phyloP scores from a whole-genome alignment of 1,140 invertebrate species.

The Drosophila cardini region DNA sequence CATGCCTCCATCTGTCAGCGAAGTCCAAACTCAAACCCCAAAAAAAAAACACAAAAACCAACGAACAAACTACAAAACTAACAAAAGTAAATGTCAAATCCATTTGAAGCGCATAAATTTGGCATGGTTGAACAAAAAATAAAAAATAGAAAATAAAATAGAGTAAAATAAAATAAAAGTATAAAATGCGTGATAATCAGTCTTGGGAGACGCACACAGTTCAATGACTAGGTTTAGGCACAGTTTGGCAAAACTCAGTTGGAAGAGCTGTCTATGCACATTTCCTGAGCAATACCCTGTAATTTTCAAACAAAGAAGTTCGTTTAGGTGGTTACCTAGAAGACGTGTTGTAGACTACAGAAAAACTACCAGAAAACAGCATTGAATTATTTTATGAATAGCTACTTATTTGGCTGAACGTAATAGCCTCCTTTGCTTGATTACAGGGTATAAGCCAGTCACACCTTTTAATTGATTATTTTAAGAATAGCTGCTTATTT shows the following conservation, averaged over 20 bases:
- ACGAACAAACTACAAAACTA: conserved; percentile 8
- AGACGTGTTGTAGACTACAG: too few species aligned
- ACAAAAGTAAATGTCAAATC: conserved; percentile 60
- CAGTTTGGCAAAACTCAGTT: conserved; percentile 14
- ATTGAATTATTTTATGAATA: background rate
- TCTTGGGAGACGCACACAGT: conserved; percentile 35
- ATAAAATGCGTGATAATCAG: conserved; percentile 54
- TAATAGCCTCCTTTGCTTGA: background rate
- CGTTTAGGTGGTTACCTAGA: background rate
- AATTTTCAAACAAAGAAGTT: too few species aligned
- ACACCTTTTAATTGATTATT: too few species aligned
- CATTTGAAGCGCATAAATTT: conserved; percentile 66
- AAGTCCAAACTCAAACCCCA: conserved; percentile 6
- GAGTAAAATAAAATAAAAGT: too few species aligned
- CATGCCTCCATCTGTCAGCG: conserved; percentile 56
- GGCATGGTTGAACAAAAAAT: conserved; percentile 14
- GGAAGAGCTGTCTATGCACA: background rate
- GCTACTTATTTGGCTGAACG: background rate
- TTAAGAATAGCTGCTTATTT: background rate
- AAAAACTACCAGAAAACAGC: background rate
- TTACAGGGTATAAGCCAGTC: conserved; percentile 6
- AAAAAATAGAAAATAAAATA: background rate
- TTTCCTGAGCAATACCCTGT: too few species aligned
- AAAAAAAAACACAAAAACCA: conserved; percentile 24
- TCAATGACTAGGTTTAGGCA: conserved; percentile 61